Evolutionary conservation across 2,113 vertebrate genomes (phyloP).

Genomic region (Neolamprologus kungweensis): DNA sequence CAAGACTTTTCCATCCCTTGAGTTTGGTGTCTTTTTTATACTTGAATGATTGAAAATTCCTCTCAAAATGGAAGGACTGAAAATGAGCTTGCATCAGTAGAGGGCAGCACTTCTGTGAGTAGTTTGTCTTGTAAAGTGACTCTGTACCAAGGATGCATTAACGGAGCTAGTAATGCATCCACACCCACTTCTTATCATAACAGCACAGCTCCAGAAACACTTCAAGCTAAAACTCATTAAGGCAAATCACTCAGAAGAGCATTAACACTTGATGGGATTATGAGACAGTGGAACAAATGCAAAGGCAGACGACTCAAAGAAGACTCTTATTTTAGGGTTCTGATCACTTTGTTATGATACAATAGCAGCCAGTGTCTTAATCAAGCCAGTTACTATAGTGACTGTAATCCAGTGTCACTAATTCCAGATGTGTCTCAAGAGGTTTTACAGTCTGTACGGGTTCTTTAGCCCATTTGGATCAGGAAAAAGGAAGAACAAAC

Average conservation of each 20-base stretch:
- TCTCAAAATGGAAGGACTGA: not conserved
- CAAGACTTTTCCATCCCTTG: not conserved
- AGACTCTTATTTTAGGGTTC: not conserved
- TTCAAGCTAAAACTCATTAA: not conserved
- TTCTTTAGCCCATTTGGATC: not conserved
- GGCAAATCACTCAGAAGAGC: not conserved
- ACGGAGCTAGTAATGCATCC: not conserved
- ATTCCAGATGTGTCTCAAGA: not conserved
- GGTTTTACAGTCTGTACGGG: not conserved
- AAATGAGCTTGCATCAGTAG: not conserved
- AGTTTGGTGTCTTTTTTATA: not conserved
- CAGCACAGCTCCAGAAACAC: not conserved
- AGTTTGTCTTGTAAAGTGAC: not conserved
- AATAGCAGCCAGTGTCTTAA: not conserved
- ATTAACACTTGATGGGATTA: not conserved
- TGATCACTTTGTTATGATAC: not conserved
- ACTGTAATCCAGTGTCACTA: not conserved
- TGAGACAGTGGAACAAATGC: not conserved
- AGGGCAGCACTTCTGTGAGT: not conserved
- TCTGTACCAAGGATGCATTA: not conserved
- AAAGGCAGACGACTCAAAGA: not conserved
- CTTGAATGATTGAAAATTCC: not conserved
- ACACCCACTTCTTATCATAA: not conserved
- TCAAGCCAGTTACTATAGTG: not conserved
- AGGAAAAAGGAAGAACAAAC: not conserved